phyloP scores from a whole-genome alignment of 2,888 invertebrate species.

The Phytoseiulus persimilis region DNA sequence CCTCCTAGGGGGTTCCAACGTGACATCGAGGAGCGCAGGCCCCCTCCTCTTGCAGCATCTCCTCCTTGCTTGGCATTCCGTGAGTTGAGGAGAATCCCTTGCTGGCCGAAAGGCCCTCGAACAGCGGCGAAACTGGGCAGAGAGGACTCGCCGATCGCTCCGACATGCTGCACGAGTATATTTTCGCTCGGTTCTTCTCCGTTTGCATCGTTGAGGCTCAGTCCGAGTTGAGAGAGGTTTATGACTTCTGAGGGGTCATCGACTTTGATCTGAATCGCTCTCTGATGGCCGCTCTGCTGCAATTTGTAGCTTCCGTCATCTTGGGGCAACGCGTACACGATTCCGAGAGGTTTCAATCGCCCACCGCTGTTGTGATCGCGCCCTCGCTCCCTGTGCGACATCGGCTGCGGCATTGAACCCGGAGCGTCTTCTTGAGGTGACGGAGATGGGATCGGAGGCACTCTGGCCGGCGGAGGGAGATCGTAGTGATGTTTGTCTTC shows the following conservation, averaged over 20 bases:
- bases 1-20: constrained; percentile 21
- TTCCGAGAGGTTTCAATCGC: not conserved
- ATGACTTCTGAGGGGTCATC: constrained; percentile 18
- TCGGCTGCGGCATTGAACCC: not conserved
- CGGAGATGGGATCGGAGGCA: not conserved
- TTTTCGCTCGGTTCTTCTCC: constrained; percentile 11
- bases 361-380: not conserved
- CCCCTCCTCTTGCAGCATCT: not conserved
- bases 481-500: constrained; percentile 27
- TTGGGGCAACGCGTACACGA: constrained; percentile 14
- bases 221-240: not conserved
- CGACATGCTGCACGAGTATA: constrained; percentile 13
- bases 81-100: not conserved
- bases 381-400: not conserved
- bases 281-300: constrained; percentile 22
- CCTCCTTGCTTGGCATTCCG: not conserved
- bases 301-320: constrained; percentile 16
- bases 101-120: not conserved
- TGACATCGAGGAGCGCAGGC: constrained; percentile 9
- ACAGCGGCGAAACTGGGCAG: not conserved
- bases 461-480: not conserved
- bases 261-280: constrained; percentile 28
- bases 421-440: not conserved
- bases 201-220: not conserved
- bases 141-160: not conserved